These are phyloP conservation scores for Palythoa caribaeorum DNA, from an alignment of 92 coral and sea anemone genomes.

Conservation along the genomic window DNA sequence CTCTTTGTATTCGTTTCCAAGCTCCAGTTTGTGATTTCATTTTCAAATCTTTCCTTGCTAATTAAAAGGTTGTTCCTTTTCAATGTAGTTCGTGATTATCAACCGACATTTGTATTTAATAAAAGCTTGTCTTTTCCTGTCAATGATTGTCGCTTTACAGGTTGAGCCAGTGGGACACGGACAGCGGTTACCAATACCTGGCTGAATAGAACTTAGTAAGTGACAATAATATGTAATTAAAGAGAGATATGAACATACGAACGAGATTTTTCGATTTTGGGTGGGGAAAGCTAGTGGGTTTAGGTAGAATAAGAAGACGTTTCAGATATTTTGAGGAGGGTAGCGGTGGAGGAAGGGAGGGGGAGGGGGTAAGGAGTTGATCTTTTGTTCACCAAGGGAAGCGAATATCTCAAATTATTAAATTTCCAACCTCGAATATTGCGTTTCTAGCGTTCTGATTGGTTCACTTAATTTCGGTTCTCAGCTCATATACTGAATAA, in stretches of 20 bases:
- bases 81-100: background rate
- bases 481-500: too few relatives aligned
- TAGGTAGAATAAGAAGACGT: too few relatives aligned
- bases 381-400: background rate
- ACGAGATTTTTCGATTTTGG: too few relatives aligned
- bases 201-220: background rate
- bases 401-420: too few relatives aligned
- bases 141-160: background rate
- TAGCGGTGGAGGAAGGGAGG: too few relatives aligned
- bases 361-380: background rate
- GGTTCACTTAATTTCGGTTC: too few relatives aligned
- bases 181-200: slow-evolving; percentile 19
- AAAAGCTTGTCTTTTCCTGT: background rate
- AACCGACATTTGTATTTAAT: slow-evolving; percentile 12
- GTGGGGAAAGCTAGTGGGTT: too few relatives aligned
- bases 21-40: background rate
- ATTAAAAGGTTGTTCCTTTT: background rate
- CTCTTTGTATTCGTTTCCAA: background rate
- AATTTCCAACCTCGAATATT: too few relatives aligned
- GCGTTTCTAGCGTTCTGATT: too few relatives aligned
- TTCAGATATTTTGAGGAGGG: background rate
- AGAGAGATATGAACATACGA: too few relatives aligned
- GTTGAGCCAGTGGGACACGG: slow-evolving; percentile 20
- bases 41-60: background rate
- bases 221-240: too few relatives aligned